Evolutionary conservation across 2,888 invertebrate species (phyloP), one percentile per base, ranked within the genome.

Genomic region (Quadroppia sp.): DNA sequence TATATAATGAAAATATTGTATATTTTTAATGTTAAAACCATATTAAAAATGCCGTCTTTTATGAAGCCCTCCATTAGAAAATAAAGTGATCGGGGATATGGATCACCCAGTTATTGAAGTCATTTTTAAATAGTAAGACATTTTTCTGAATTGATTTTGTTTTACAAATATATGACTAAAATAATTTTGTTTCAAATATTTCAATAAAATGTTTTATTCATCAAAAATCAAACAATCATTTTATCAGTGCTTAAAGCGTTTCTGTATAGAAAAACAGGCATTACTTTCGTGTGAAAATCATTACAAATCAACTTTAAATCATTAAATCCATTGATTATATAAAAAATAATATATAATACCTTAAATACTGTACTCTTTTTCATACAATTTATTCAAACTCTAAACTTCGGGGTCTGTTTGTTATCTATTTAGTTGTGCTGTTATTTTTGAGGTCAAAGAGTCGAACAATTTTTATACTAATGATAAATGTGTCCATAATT

Each of bases 101-200:
- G 67, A 67, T 67, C 67, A 67, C 67, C 67, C n/a, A 67, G 36
- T 67, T 67, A 67, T 67, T 67, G 20, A 28, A 61, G 61, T 61
- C 61, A 61, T 25, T 13, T 32, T 61, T n/a, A 61, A 61, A 13
- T 28, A 20, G 23, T 36, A 7, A 7, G 36, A 36, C 9, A 36
- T 7, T 36, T 36, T 36, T 36, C 36, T n/a, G n/a, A n/a, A 36
- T 36, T 36, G 36, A 36, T 36, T 36, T 36, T 36, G 6, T 36
- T 9, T 9, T 36, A 7, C 4, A 36, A 36, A 36, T 7, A 48
- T 15, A 42, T 42, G 7, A 9, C 20, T 9, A n/a, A 20, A 48
- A n/a, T 48, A 48, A n/a, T 48, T 48, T 48, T 48, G 4, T 48
- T 48, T n/a, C 20, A 48, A 3, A n/a, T 48, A 48, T 48, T n/a